Evolutionary conservation across 1,140 invertebrate genomes (phyloP), one percentile per base, ranked within the genome.

Genomic region (Pararge aegeria): DNA sequence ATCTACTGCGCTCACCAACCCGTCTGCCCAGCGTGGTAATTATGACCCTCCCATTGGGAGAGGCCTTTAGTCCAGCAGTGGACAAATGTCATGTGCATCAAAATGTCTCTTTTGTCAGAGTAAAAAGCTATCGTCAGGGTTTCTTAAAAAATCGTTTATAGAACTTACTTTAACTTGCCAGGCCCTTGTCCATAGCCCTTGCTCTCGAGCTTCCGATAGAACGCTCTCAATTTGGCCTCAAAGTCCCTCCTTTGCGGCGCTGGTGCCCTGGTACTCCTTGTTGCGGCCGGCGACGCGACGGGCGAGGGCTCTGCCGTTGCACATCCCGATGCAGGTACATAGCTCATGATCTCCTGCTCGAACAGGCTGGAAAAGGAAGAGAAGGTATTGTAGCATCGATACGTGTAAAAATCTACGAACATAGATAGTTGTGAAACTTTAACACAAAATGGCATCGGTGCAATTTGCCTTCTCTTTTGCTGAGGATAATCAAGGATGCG

Each of bases 261-360:
- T 16, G 96, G 96, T 5, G 96, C 95, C 66, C 95, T 90, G 9
- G 91, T 94, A 71, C 94, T 95, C 73, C 96, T 92, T 62, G 94
- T 93, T 64, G 94, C 91, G 58, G 94, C 94, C 1, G 95, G 96
- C 42, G 95, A 96, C 13, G 95, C 94, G 63, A 95, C 94, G 0
- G 96, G 96, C 55, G 96, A 97, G 1, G 94, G 94, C 13, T 94
- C 94, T 10, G 79, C 78, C 73, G 80, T 73, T 77, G 79, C 66
- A 85, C 62, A 92, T 80, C 77, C 93, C 19, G 92, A 93, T 55
- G 95, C 94, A 63, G 97, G 97, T 75, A 98, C 96, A 90, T 98
- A 98, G 55, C 96, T 97, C 97, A 98, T 98, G 76, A 99, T 98
- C 92, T 99, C 97, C 93, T 98, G 96, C 87, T 99, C 97, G 92